Evolutionary conservation across 2,113 vertebrate species (phyloP), one percentile per base, ranked within the genome.

Genomic region (Xenopus tropicalis): DNA sequence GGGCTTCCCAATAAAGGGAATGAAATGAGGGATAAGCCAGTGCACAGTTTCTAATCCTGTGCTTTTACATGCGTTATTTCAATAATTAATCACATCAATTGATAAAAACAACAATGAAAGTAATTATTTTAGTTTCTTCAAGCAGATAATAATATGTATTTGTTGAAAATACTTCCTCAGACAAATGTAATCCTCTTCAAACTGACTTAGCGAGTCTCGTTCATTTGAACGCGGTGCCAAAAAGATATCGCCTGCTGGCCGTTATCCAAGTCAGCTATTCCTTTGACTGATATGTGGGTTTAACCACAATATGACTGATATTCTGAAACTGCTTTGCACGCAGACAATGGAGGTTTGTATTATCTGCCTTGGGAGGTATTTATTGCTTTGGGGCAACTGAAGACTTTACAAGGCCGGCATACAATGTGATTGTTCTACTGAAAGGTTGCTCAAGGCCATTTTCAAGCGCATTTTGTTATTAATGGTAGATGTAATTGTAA

Each of bases 261-360:
- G 78, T 75, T 44, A 81, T 79, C 86, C 83, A 85, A 79, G 80
- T 83, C 79, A 83, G 77, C 79, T 86, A 81, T 88, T 87, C 88
- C 86, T 81, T 78, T 81, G 83, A 83, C 66, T 80, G 87, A 86
- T 90, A 57, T 56, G 22, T 14, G 44, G 22, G 57, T 48, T 71
- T 80, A 87, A 87, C 81, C 87, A 86, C 88, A 91, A 79, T 78
- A 80, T 82, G 88, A 89, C 85, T 89, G 83, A 89, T 91, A 72
- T 92, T 88, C 83, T 74, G 85, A 81, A 79, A 20, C 6, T 78
- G 66, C 79, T 86, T 67, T 83, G 77, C 43, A 73, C 58, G 24
- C 68, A 71, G 83, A 96, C 93, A 94, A 91, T 93, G 85, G 84
- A 66, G 85, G 82, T 90, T 90, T 91, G 90, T 94, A 78, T 78